Conservation (phyloP, 1,140 invertebrate species). For the Magallana gigas region DNA sequence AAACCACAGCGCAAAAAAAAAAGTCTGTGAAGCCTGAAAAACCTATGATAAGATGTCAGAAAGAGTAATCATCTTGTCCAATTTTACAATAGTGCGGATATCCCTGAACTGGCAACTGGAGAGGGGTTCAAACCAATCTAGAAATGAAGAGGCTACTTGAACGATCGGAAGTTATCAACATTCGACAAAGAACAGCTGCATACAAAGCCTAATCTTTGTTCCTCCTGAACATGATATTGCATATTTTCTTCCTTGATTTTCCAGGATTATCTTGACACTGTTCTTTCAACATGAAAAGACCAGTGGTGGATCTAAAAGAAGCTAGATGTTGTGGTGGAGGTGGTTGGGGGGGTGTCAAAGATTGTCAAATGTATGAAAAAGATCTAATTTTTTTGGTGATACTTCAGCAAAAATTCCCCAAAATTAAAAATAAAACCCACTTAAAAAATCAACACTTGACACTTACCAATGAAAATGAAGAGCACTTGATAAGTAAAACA, state of each 20-base stretch:
- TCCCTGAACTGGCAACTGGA: constrained; percentile 25
- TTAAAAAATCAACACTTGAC: no score
- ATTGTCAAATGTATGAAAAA: no score
- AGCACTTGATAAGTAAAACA: no score
- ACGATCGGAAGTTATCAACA: constrained; percentile 30
- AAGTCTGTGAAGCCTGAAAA: not conserved
- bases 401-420: no score
- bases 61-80: constrained; percentile 28
- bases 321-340: no score
- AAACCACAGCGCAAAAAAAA: not conserved
- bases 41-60: constrained; percentile 33
- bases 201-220: constrained; percentile 23
- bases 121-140: constrained; percentile 32
- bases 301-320: constrained; percentile 14
- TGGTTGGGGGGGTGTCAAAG: no score
- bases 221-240: constrained; percentile 18
- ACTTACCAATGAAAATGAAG: no score
- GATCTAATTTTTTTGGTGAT: no score
- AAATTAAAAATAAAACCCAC: no score
- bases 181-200: constrained; percentile 32
- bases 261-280: not conserved
- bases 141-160: constrained; percentile 20
- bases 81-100: constrained; percentile 34
- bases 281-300: constrained; percentile 11
- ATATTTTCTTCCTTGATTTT: constrained; percentile 31